Conservation (phyloP, 2,888 invertebrate genomes). For the Schizaphis graminum region DNA sequence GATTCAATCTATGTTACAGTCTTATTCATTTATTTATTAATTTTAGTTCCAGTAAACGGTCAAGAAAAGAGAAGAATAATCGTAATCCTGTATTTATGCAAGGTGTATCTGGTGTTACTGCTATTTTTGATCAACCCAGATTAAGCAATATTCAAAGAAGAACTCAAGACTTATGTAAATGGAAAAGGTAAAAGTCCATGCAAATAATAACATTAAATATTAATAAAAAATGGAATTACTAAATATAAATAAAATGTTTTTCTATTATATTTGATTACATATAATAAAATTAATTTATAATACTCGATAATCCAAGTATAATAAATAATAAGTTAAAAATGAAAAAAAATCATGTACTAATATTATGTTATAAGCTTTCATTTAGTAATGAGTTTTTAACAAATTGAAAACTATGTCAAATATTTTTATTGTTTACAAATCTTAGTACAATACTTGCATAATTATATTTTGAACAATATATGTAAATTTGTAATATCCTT, state of each 20-base stretch:
- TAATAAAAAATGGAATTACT: neutral
- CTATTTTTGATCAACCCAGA: slow-evolving; percentile 77
- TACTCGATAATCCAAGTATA: neutral
- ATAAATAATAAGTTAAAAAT: neutral
- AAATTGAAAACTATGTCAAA: neutral
- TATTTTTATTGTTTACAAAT: neutral
- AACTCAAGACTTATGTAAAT: slow-evolving; percentile 85
- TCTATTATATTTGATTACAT: neutral
- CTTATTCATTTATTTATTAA: slow-evolving; percentile 80
- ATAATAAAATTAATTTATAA: neutral
- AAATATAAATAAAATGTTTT: neutral
- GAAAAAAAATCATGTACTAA: neutral
- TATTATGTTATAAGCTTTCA: neutral
- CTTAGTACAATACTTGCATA: neutral
- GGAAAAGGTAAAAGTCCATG: slow-evolving; percentile 74
- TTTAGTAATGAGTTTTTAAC: neutral
- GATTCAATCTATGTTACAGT: slow-evolving; percentile 70
- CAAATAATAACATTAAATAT: neutral
- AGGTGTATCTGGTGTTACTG: slow-evolving; percentile 84
- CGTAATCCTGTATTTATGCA: slow-evolving; percentile 86
- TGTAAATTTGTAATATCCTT: neutral
- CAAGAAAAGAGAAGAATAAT: slow-evolving; percentile 69
- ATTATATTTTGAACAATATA: neutral
- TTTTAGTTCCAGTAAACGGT: slow-evolving; percentile 43
- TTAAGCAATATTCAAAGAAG: slow-evolving; percentile 80